Evolutionary conservation across 1,140 invertebrate species (phyloP).

Genomic region (Mycetomoellerius zeteki): DNA sequence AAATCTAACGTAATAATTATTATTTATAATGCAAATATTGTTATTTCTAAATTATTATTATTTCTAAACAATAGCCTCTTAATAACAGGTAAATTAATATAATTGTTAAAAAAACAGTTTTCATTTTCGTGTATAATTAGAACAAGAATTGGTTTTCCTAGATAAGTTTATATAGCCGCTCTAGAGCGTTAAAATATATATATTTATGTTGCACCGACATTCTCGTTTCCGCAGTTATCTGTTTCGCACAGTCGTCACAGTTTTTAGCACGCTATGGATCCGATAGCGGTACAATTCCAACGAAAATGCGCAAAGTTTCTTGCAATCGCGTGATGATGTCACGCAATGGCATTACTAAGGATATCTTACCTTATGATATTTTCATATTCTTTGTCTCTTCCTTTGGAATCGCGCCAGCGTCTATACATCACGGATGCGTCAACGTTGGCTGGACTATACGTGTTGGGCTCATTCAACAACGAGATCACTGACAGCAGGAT

Average conservation of each 20-base stretch:
- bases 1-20: neutral
- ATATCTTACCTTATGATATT: slow-evolving; percentile 97
- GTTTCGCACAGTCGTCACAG: neutral
- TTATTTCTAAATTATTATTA: neutral
- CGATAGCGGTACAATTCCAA: slow-evolving; percentile 12
- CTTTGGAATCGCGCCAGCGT: slow-evolving; percentile 99
- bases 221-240: slow-evolving; percentile 8
- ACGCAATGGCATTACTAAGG: slow-evolving; percentile 2
- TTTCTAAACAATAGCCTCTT: neutral
- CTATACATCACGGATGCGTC: slow-evolving; percentile 99
- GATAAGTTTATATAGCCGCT: neutral
- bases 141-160: neutral
- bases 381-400: slow-evolving; percentile 99
- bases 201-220: slow-evolving; percentile 6
- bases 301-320: neutral
- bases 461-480: slow-evolving; percentile 99
- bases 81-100: neutral
- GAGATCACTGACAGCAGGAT: slow-evolving; percentile 99
- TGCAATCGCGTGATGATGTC: slow-evolving; percentile 24
- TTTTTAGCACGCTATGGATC: slow-evolving; percentile 24
- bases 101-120: neutral
- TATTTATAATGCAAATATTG: neutral
- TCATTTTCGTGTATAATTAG: slow-evolving; percentile 1
- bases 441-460: slow-evolving; percentile 99
- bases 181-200: slow-evolving; percentile 6